Evolutionary conservation across 2,888 invertebrate genomes (phyloP), one percentile per base, ranked within the genome.

Genomic region (Campopleginae sp.): DNA sequence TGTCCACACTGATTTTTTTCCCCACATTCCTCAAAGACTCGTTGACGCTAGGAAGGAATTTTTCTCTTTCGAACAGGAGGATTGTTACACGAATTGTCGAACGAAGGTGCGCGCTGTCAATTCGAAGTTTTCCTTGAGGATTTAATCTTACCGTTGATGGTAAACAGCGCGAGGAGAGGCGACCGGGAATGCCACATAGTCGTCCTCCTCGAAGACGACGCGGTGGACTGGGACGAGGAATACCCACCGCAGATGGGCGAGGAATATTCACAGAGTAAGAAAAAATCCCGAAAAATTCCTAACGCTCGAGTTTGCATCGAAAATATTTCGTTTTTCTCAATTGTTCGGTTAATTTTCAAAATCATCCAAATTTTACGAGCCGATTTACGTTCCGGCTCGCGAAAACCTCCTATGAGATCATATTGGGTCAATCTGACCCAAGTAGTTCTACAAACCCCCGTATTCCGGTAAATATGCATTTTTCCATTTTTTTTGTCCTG

Each of bases 161-260:
- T 99, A 48, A 97, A 97, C 87, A 97, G 97, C 0, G 98, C 98
- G 0, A 96, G 98, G 94, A 95, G 98, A 80, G 99, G 99, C 0
- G 99, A 99, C 94, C 95, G 99, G 8, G 99, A 99, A 94, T 99
- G 99, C 93, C 99, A 99, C 93, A 98, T 99, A 84, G 99, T 99
- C 31, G 98, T 98, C 5, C 95, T 99, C 63, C 94, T 98, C 54
- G 99, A 99, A 91, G 99, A 99, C 90, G 99, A 99, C 94, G 96
- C 96, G 4, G 96, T 97, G 38, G 99, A 99, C 92, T 99, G 99
- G 99, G 99, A 99, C 93, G 98, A 99, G 92, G 98, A 99, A 93
- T 99, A 98, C 94, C 99, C 99, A 0, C 99, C 99, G 0, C 99
- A 99, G 94, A 99, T 99, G 98, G 99, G 99, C 8, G 99, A 99